Evolutionary conservation across 2,113 vertebrate genomes (phyloP).

Genomic region (Pachypanchax playfairii): DNA sequence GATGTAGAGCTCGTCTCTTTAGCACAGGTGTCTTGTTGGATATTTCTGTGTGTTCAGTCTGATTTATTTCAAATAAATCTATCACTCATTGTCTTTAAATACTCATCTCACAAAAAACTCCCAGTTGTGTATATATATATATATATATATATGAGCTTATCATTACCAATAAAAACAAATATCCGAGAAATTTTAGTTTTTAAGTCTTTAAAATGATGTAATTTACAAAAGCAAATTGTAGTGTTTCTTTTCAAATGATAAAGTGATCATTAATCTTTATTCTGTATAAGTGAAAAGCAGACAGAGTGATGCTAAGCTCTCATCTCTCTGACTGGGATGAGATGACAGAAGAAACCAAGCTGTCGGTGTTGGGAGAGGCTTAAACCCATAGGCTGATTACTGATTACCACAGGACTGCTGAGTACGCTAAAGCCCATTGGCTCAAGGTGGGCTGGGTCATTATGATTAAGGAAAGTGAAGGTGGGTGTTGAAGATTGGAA

Average conservation of each 20-base stretch:
- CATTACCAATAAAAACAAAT: too few species aligned
- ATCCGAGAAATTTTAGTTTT: too few species aligned
- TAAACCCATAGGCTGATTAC: slow-evolving; percentile 76
- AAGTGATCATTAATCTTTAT: not conserved
- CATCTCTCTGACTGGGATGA: slow-evolving; percentile 35
- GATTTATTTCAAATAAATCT: too few species aligned
- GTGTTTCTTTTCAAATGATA: not conserved
- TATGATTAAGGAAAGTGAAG: slow-evolving; percentile 57
- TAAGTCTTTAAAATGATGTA: too few species aligned
- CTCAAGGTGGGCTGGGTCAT: slow-evolving; percentile 74
- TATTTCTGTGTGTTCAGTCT: too few species aligned
- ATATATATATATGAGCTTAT: too few species aligned
- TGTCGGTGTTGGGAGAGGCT: slow-evolving; percentile 52
- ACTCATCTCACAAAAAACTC: too few species aligned
- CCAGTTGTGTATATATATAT: too few species aligned
- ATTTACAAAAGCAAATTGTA: not conserved
- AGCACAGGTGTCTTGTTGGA: too few species aligned
- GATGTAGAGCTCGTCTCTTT: too few species aligned
- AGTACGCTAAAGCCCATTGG: slow-evolving; percentile 67
- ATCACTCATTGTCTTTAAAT: too few species aligned
- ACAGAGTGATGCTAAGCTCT: slow-evolving; percentile 13
- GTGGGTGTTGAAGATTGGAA: slow-evolving; percentile 34
- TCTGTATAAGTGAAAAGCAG: slow-evolving; percentile 9
- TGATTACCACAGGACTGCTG: slow-evolving; percentile 72
- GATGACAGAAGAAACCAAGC: slow-evolving; percentile 39